Base-by-base conservation (phyloP, 2,888 invertebrate species). In the Bimastos eiseni region DNA sequence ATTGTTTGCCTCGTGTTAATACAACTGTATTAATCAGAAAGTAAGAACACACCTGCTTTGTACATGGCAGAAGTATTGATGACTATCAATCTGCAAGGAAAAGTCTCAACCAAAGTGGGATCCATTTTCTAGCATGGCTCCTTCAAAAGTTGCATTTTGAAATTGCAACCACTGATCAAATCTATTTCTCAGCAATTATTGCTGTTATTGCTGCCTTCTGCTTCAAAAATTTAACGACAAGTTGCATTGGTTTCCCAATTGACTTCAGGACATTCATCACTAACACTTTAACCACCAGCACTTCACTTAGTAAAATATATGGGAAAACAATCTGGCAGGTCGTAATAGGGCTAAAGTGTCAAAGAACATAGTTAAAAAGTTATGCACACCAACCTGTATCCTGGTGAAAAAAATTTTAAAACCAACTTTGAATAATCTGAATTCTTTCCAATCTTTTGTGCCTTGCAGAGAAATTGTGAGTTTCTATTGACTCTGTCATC, bases 151-250 rank as follows among this genome's bases (percentile, higher is more conserved):
- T n/a, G 13, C 13, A 70, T 70, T 3, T 70, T 70, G 70, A 70
- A 70, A 70, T 70, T 70, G 6, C 70, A 70, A n/a, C 70, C 70
- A 70, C 70, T n/a, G 24, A 24, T 30, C 30, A 6, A 55, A 55
- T 70, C 49, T 49, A 21, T 49, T 49, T 11, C 49, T 49, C n/a
- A 70, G 49, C 49, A 49, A 49, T 49, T 49, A 70, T 70, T 70
- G 70, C n/a, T 70, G 70, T n/a, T 70, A n/a, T 19, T 70, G 70
- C 70, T 70, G 70, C 70, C 70, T n/a, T n/a, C n/a, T 70, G 70
- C n/a, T 70, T 30, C 2, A 44, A 17, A 11, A 41, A 41, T 41
- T 49, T 49, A 49, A 24, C 49, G 6, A 49, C 21, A 6, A 49
- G 49, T 0, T 49, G 49, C 21, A 21, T 24, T 19, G 19, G 19